Evolutionary conservation across 2,797 vertebrate species (phyloP).

Genomic region (Pangasius krempfi): DNA sequence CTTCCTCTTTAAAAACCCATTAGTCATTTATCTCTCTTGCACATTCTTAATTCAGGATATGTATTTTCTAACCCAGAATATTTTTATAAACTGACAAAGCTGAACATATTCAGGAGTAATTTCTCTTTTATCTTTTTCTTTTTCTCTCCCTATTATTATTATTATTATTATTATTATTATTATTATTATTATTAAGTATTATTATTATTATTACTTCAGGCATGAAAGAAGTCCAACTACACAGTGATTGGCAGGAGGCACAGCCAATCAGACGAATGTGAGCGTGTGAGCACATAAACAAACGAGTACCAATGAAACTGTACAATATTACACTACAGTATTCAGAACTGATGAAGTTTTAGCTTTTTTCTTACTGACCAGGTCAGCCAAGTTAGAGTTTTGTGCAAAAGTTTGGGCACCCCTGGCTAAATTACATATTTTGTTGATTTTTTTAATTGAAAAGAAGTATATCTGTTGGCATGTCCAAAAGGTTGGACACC

Average conservation of each 20-base stretch:
- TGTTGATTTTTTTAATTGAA: too few species aligned
- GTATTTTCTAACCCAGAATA: not conserved
- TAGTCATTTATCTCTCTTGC: constrained; percentile 3
- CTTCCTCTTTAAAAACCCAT: not conserved
- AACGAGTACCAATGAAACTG: not conserved
- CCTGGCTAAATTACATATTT: not conserved
- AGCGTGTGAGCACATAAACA: not conserved
- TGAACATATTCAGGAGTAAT: not conserved
- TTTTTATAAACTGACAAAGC: not conserved
- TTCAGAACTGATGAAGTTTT: not conserved
- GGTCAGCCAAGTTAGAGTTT: not conserved
- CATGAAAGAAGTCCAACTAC: not conserved
- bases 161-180: not conserved
- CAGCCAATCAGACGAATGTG: not conserved
- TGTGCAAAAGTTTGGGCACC: not conserved
- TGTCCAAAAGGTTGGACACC: not conserved
- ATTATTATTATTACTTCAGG: not conserved
- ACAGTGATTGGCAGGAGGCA: not conserved
- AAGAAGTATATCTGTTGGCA: too few species aligned
- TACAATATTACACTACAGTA: not conserved
- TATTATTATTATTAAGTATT: not conserved
- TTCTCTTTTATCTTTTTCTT: not conserved
- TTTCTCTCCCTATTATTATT: not conserved
- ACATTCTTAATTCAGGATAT: not conserved
- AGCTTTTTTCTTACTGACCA: not conserved